Evolutionary conservation across 2,888 invertebrate species (phyloP).

Genomic region (Lepidochrysops patricia): DNA sequence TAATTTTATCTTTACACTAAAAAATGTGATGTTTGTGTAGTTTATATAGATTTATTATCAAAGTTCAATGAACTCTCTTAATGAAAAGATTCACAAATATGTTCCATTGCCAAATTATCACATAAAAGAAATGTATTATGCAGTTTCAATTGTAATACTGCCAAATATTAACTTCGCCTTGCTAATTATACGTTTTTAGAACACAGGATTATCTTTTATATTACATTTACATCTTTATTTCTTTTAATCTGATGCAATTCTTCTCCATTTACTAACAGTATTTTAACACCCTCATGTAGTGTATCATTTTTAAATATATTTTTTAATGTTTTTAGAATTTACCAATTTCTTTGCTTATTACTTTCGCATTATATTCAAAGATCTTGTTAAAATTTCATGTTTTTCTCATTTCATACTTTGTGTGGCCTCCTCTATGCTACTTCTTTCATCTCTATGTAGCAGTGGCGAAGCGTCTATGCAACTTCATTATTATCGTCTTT

Average conservation of each 20-base stretch:
- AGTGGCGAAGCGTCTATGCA: too few species aligned
- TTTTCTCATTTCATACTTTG: neutral
- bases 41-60: neutral
- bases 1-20: neutral
- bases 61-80: neutral
- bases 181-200: too few species aligned
- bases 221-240: too few species aligned
- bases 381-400: neutral
- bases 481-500: too few species aligned
- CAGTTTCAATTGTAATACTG: neutral
- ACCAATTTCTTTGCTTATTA: neutral
- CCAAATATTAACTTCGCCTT: neutral
- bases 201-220: too few species aligned
- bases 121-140: neutral
- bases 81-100: neutral
- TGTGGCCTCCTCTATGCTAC: neutral
- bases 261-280: neutral
- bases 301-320: neutral
- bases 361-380: neutral
- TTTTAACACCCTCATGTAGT: neutral
- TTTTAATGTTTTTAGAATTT: neutral
- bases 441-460: neutral
- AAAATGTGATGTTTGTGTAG: neutral
- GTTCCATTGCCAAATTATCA: neutral
- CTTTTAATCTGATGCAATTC: neutral